Conservation (phyloP, 2,797 vertebrate species). For the Spatula versicolor region DNA sequence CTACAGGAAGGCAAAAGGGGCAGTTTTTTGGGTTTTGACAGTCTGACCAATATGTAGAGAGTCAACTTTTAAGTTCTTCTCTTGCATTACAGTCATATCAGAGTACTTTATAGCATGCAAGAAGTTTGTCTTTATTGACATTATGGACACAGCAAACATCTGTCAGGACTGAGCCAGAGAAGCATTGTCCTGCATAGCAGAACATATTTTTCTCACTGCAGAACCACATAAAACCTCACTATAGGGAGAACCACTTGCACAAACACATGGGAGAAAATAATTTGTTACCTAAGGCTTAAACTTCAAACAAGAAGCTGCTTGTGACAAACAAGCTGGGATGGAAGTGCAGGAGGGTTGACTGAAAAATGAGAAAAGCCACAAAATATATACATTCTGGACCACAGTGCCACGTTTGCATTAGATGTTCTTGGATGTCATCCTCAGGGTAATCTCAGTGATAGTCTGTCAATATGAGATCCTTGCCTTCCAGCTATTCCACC, state of each 20-base stretch:
- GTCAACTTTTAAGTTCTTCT: background rate
- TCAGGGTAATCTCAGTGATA: background rate
- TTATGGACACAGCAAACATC: background rate
- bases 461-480: background rate
- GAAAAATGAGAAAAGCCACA: background rate
- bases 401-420: background rate
- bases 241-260: background rate
- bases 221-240: background rate
- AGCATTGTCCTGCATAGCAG: background rate
- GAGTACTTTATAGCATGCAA: background rate
- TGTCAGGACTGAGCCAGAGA: background rate
- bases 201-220: background rate
- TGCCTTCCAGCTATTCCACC: background rate
- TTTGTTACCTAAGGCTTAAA: background rate
- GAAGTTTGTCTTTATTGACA: accelerated
- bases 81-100: background rate
- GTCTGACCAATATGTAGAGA: background rate
- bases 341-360: background rate
- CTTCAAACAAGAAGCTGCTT: background rate
- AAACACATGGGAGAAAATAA: background rate
- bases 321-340: background rate
- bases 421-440: background rate
- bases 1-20: background rate
- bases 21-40: background rate
- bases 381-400: background rate